Evolutionary conservation across 1,140 invertebrate species (phyloP).

Genomic region (Ips nitidus): DNA sequence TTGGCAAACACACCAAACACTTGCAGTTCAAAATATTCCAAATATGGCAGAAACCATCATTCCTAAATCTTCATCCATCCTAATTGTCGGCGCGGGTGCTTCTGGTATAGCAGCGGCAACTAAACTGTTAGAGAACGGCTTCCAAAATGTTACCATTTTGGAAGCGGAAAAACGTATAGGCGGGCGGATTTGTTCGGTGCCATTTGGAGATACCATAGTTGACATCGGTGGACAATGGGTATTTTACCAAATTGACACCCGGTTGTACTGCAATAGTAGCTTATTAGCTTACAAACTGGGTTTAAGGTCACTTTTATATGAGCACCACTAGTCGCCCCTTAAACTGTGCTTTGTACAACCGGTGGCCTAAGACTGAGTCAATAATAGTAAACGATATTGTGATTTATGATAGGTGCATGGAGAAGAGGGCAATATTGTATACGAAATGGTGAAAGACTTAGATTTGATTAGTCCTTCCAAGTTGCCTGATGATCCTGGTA

Average conservation of each 20-base stretch:
- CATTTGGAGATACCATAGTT: slow-evolving; percentile 63
- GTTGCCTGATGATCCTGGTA: slow-evolving; percentile 20
- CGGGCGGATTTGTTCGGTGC: slow-evolving; percentile 64
- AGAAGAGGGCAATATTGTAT: slow-evolving; percentile 71
- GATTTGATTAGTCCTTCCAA: not conserved
- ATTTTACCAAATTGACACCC: not conserved
- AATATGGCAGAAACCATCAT: too few species aligned
- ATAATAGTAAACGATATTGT: not conserved
- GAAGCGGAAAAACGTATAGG: slow-evolving; percentile 75
- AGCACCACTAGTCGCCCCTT: too few species aligned
- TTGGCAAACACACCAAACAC: too few species aligned
- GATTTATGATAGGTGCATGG: slow-evolving; percentile 68
- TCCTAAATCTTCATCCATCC: too few species aligned
- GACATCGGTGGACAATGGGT: slow-evolving; percentile 66
- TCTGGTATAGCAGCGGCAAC: slow-evolving; percentile 62
- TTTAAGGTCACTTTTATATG: too few species aligned
- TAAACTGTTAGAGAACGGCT: slow-evolving; percentile 56
- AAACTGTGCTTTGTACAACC: too few species aligned
- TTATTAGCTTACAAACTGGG: slow-evolving; percentile 57
- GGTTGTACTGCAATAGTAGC: not conserved
- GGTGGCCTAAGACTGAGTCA: not conserved
- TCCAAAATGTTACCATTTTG: slow-evolving; percentile 59
- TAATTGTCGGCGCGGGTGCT: slow-evolving; percentile 61
- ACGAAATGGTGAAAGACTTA: slow-evolving; percentile 59
- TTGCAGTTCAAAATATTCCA: too few species aligned